Evolutionary conservation across 2,797 vertebrate species (phyloP).

Genomic region (Fistularia commersonii): DNA sequence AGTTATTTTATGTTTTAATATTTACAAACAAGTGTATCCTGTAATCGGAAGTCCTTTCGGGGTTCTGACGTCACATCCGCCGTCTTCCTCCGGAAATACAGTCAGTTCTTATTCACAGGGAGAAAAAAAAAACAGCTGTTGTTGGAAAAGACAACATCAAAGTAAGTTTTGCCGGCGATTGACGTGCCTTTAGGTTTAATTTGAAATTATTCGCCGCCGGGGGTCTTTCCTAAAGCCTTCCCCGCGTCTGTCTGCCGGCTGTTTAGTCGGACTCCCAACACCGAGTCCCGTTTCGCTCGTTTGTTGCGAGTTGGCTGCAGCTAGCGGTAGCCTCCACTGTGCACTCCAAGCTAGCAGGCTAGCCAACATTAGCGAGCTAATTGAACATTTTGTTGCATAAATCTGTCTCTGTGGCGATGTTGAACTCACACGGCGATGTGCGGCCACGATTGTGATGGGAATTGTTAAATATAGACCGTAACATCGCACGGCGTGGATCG

Average conservation of each 20-base stretch:
- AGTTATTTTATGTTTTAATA: background rate
- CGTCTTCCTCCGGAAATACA: conserved; percentile 74
- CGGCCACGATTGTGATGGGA: background rate
- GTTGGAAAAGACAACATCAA: conserved; percentile 72
- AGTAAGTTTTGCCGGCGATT: conserved; percentile 61
- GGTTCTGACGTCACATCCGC: conserved; percentile 61
- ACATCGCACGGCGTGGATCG: conserved; percentile 21
- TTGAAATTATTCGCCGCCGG: background rate
- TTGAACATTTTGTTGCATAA: conserved; percentile 19
- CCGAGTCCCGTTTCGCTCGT: conserved; percentile 47
- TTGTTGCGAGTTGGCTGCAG: conserved; percentile 64
- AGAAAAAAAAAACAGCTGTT: conserved; percentile 74
- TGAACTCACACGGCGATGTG: background rate
- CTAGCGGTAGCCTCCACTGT: conserved; percentile 60
- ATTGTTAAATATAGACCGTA: conserved; percentile 8
- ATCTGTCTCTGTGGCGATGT: conserved; percentile 5
- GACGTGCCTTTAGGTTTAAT: background rate
- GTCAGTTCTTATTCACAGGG: conserved; percentile 75
- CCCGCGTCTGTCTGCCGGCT: conserved; percentile 12
- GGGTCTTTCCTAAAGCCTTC: background rate
- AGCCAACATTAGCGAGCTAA: conserved; percentile 40
- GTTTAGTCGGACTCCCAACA: conserved; percentile 26
- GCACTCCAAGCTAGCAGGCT: conserved; percentile 51
- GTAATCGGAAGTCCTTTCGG: background rate
- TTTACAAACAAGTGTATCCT: background rate